Conservation (phyloP, 2,888 invertebrate genomes). For the Leptothorax acervorum region DNA sequence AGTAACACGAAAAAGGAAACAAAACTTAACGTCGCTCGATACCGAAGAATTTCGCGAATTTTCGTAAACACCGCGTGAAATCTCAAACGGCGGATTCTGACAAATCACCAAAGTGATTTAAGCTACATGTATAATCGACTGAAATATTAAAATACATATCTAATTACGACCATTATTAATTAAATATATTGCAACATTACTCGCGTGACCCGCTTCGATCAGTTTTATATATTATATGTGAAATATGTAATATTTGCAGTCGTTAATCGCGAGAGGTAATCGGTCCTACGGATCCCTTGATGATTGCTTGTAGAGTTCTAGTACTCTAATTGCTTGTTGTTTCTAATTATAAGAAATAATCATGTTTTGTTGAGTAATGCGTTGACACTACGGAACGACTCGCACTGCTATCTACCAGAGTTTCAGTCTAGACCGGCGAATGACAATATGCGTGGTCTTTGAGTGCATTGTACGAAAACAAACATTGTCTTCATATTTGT, state of each 20-base stretch:
- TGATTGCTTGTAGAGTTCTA: no score
- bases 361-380: no score
- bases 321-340: no score
- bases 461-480: no score
- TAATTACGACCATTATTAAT: not conserved
- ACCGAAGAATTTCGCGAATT: not conserved
- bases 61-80: not conserved
- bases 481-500: no score
- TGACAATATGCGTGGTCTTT: no score
- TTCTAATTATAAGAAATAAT: no score
- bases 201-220: not conserved
- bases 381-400: no score
- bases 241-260: not conserved
- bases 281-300: no score
- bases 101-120: not conserved
- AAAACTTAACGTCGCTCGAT: not conserved
- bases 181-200: not conserved
- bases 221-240: not conserved
- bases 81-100: not conserved
- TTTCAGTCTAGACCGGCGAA: no score
- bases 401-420: no score
- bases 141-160: not conserved
- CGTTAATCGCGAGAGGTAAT: not conserved
- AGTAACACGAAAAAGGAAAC: not conserved
- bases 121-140: not conserved